Base-by-base conservation (phyloP, 2,797 vertebrate species). In the Syndactyla subalaris region DNA sequence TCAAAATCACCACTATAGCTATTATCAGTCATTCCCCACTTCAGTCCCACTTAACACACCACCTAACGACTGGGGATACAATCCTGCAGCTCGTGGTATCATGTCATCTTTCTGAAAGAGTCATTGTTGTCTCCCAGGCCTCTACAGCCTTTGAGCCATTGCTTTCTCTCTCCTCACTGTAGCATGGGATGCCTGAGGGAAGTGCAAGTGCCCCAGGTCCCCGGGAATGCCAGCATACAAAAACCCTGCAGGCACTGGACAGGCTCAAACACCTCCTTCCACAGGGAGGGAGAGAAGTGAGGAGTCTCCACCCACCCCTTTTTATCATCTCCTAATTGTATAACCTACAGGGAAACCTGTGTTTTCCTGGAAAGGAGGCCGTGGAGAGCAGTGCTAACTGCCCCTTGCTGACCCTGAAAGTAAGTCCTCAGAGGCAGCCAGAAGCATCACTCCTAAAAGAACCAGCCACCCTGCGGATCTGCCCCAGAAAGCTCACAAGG, bases 161-260 rank as follows among this genome's bases (percentile, higher is more conserved):
- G 30, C 34, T 5, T 61, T 70, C 51, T 29, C 49, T 72, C 12
- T 16, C 21, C 58, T 84, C 1, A 0, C 32, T 55, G 49, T 14
- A 2, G 15, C 2, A 46, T 2, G 15, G 71, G 70, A 66, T 15
- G 16, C 26, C 10, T 0, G 1, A 1, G 2, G 3, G 3, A 85
- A 58, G 29, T 27, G 34, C n/a, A 39, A 41, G n/a, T 4, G 1
- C 26, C 26, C 39, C 14, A 59, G 21, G 36, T 7, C 26, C 41
- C 30, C 1, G 3, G 59, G 51, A 57, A 74, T 3, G 1, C 3
- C 22, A 15, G 27, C 0, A 0, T 36, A 51, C 67, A 86, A 51
- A 77, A 57, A 45, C 20, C 49, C 65, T 46, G 57, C 55, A 70
- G 85, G 61, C 65, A 87, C 12, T 2, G 3, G 4, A 73, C 49